Conservation (phyloP, 2,113 vertebrate genomes). For the Oryzias melastigma region DNA sequence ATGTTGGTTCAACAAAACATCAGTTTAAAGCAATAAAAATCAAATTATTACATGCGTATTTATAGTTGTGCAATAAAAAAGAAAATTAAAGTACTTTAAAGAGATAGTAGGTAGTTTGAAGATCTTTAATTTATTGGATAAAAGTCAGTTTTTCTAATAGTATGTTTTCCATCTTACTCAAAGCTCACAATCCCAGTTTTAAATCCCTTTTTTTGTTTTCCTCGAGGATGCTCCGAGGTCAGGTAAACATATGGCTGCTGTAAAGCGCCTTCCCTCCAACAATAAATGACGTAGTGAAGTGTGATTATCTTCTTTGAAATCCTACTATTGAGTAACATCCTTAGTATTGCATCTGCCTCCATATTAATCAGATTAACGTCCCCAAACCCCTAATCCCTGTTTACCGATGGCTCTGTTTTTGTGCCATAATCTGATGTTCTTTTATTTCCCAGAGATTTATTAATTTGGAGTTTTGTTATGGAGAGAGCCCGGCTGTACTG, state of each 20-base stretch:
- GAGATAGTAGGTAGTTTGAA: background rate
- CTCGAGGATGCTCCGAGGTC: conserved; percentile 48
- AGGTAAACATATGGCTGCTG: conserved; percentile 66
- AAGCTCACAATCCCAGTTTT: conserved; percentile 30
- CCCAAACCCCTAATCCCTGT: conserved; percentile 71
- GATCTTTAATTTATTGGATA: background rate
- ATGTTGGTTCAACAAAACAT: no score
- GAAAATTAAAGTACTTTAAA: background rate
- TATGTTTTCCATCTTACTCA: conserved; percentile 19
- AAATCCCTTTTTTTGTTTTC: conserved; percentile 29
- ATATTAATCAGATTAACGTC: conserved; percentile 74
- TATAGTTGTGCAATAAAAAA: no score
- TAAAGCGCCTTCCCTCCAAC: conserved; percentile 47
- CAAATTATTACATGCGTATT: no score
- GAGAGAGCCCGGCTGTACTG: conserved; percentile 14
- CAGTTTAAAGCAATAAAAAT: no score
- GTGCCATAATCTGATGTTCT: conserved; percentile 73
- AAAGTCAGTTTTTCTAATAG: conserved; percentile 5
- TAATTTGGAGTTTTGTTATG: conserved; percentile 60
- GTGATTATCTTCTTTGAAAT: conserved; percentile 60
- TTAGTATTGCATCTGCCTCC: conserved; percentile 59
- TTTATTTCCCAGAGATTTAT: conserved; percentile 71
- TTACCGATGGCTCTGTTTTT: conserved; percentile 63
- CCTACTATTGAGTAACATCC: conserved; percentile 65
- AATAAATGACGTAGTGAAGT: conserved; percentile 66